Evolutionary conservation across 2,888 invertebrate species (phyloP), one percentile per base, ranked within the genome.

Genomic region (Seladonia tumulorum): DNA sequence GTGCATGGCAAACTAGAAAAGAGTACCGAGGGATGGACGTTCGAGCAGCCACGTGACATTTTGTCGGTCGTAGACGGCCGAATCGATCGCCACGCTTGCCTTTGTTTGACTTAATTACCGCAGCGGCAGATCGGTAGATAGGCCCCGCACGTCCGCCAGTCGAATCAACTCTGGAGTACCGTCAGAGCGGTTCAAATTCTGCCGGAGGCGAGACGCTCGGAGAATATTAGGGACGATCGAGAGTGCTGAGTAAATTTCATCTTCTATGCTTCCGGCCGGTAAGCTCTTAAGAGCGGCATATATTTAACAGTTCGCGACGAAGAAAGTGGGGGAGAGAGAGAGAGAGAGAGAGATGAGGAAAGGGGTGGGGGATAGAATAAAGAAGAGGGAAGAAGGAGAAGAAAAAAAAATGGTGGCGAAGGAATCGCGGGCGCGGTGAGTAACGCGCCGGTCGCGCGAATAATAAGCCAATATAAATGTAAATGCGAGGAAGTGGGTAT

Each of bases 381-480:
- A 68, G 29, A 45, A 45, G 63, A 53, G 16, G 22, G 68, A 68
- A n/a, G 53, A 74, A 73, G 74, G 2, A 63, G 42, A 16, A 66
- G 25, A 53, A 25, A 47, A 45, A 45, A 66, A 42, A 47, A 42
- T 42, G 42, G 18, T 47, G 47, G 60, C 42, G 60, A 42, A 29
- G 60, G 35, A 45, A 68, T 47, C 25, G 68, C 66, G 47, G 42
- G n/a, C 81, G 66, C 81, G 71, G 75, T 74, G 85, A 89, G 85
- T 89, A 89, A 89, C 85, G 81, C 70, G 66, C 66, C 66, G 72
- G 73, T 79, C 83, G 82, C 89, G 87, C 73, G 87, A 85, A 90
- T 90, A 90, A 90, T 90, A 89, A 90, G 90, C 89, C 89, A 90
- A 89, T 90, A 90, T 90, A 90, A 90, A 90, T 90, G 90, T 87